Percentiles rank a stretch among this genome's conserved stretches.
phyloP scores from a whole-genome alignment of 2,113 vertebrate genomes.

The Chaetura pelagica region DNA sequence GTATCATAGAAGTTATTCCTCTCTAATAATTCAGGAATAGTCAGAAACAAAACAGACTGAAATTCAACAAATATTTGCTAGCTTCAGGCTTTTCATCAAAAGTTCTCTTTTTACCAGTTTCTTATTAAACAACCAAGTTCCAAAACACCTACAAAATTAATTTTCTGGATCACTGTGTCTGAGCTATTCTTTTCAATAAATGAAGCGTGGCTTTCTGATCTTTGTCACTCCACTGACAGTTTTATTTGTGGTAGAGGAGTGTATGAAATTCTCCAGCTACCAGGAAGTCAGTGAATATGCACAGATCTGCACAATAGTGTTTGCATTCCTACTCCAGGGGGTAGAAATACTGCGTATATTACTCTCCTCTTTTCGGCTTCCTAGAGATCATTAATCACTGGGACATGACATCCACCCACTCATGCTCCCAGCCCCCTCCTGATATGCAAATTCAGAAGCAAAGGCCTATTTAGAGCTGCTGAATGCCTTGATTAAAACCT shows the following conservation, averaged over 20 bases:
- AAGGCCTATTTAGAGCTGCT: slow-evolving; percentile 66
- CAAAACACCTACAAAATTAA: slow-evolving; percentile 82
- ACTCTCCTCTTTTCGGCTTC: slow-evolving; percentile 74
- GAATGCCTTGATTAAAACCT: slow-evolving; percentile 72
- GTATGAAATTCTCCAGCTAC: slow-evolving; percentile 87
- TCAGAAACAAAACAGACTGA: slow-evolving; percentile 45
- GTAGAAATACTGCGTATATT: slow-evolving; percentile 82
- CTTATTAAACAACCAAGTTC: slow-evolving; percentile 75
- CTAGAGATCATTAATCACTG: slow-evolving; percentile 87
- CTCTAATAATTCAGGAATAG: slow-evolving; percentile 50
- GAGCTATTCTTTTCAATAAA: slow-evolving; percentile 81
- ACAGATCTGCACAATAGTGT: slow-evolving; percentile 82
- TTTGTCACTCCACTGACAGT: slow-evolving; percentile 84
- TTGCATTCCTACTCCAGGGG: slow-evolving; percentile 84
- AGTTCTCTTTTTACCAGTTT: slow-evolving; percentile 75
- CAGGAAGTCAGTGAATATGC: slow-evolving; percentile 81
- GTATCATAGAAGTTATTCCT: slow-evolving; percentile 24
- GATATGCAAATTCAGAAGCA: slow-evolving; percentile 77
- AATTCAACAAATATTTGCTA: slow-evolving; percentile 74
- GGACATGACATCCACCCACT: slow-evolving; percentile 82
- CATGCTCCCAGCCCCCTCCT: slow-evolving; percentile 79
- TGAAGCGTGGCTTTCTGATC: slow-evolving; percentile 79
- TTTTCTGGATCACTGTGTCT: slow-evolving; percentile 86
- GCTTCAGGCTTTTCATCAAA: slow-evolving; percentile 67
- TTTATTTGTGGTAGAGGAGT: slow-evolving; percentile 84